Evolutionary conservation across 1,140 invertebrate genomes (phyloP).

Genomic region (Drosophila punjabiensis): DNA sequence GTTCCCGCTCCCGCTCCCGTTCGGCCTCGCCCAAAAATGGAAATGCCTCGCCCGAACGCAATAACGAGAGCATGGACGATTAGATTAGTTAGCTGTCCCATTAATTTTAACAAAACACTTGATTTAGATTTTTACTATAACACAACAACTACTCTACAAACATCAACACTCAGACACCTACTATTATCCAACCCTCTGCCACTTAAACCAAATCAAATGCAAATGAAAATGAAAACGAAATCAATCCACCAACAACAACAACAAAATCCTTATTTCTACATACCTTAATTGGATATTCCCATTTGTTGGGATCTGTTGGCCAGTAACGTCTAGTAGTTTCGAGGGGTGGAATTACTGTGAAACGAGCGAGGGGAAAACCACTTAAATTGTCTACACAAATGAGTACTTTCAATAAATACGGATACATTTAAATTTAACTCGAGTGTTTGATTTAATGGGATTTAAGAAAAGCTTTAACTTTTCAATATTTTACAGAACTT

Average conservation of each 20-base stretch:
- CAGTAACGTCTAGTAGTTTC: background rate
- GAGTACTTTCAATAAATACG: constrained; percentile 71
- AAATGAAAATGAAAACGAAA: constrained; percentile 19
- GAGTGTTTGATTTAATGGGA: background rate
- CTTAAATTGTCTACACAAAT: constrained; percentile 48
- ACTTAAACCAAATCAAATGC: constrained; percentile 28
- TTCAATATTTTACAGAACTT: too few relatives aligned
- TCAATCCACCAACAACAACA: constrained; percentile 32
- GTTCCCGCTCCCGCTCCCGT: constrained; percentile 84
- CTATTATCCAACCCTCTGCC: constrained; percentile 43
- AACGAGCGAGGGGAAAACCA: constrained; percentile 23
- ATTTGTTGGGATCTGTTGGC: constrained; percentile 8
- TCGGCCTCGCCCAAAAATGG: constrained; percentile 85
- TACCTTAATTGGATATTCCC: background rate
- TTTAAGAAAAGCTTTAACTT: too few relatives aligned
- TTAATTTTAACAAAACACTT: constrained; percentile 74
- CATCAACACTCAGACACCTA: constrained; percentile 64
- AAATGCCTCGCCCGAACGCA: constrained; percentile 83
- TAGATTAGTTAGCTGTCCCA: constrained; percentile 79
- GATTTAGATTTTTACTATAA: constrained; percentile 75
- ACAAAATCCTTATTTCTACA: constrained; percentile 40
- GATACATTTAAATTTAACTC: constrained; percentile 37
- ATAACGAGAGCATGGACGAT: constrained; percentile 83
- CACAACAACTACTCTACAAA: constrained; percentile 60
- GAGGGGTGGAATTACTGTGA: constrained; percentile 23